Evolutionary conservation across 2,113 vertebrate genomes (phyloP), one percentile per base, ranked within the genome.

Genomic region (Tragelaphus imberbis): DNA sequence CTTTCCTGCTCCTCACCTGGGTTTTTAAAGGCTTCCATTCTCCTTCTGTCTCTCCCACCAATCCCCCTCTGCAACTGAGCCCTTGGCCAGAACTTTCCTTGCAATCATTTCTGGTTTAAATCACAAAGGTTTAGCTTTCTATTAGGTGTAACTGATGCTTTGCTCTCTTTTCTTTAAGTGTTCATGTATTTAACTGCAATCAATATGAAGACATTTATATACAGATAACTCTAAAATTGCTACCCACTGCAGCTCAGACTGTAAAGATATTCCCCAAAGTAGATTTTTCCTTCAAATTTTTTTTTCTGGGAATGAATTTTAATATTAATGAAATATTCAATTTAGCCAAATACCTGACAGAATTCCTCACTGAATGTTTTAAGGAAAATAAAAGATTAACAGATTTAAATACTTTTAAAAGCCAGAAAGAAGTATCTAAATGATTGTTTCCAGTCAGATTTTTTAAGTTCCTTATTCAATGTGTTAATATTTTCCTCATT

Each of bases 391-490:
- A 87, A 84, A 93, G 27, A 80, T 88, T 2, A 88, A 92, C 5
- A 87, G 11, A 88, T 89, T 81, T 77, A 79, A 94, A 95, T 61
- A 84, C 16, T 33, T 84, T 93, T 49, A 95, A 94, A 79, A 56
- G 19, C 56, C 95, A 96, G 58, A 44, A 61, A 59, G 19, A 91
- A 94, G 36, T 33, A 47, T 4, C 25, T 95, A 90, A 30, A 80
- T 59, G 21, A 71, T 17, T 65, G 3, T 14, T 95, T 58, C 61
- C 25, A 15, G 40, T 47, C 25, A n/a, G 10, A 87, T 49, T 88
- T 71, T 71, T 40, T 3, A 71, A 71, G 71, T 44, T 77, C 16
- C 71, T 44, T 77, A 44, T 44, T 77, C n/a, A 11, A 44, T 82
- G 19, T 79, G 56, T 79, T 84, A 27, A 44, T 77, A 77, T 77